Conservation (phyloP, 2,888 invertebrate genomes). For the Sminthurides aquaticus region DNA sequence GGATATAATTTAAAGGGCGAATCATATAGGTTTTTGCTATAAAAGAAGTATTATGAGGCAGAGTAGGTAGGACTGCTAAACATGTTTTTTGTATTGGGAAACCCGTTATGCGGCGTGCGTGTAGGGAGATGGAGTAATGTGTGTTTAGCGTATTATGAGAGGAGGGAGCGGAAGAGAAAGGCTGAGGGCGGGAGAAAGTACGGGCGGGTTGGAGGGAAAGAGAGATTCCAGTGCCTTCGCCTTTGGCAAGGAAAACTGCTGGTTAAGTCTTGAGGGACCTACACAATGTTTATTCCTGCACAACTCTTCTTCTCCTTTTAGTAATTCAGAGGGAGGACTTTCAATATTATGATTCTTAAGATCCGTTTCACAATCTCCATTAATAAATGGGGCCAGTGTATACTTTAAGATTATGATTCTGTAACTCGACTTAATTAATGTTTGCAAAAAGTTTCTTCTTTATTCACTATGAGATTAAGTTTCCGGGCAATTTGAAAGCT, state of each 20-base stretch:
- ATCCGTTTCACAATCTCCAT: neutral
- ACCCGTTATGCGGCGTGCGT: too few species aligned
- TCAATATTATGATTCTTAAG: neutral
- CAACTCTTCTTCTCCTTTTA: neutral
- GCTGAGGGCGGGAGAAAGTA: too few species aligned
- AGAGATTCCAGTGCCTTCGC: constrained; percentile 10
- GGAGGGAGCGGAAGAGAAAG: too few species aligned
- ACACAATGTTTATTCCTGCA: constrained; percentile 21
- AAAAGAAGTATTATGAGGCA: too few species aligned
- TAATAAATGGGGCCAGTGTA: neutral
- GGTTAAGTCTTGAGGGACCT: constrained; percentile 26
- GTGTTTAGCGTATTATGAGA: too few species aligned
- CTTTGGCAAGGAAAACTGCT: constrained; percentile 20
- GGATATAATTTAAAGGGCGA: too few species aligned
- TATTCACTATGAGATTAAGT: neutral
- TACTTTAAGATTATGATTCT: neutral
- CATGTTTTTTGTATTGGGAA: too few species aligned
- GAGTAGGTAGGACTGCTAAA: too few species aligned
- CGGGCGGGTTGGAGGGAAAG: too few species aligned
- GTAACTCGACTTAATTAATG: neutral
- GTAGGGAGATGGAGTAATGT: too few species aligned
- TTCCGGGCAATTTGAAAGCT: neutral
- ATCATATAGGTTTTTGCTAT: too few species aligned
- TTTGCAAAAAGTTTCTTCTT: neutral
- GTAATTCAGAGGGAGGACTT: neutral